Conservation (phyloP, 1,140 invertebrate genomes). For the Drosophila bifasciata region DNA sequence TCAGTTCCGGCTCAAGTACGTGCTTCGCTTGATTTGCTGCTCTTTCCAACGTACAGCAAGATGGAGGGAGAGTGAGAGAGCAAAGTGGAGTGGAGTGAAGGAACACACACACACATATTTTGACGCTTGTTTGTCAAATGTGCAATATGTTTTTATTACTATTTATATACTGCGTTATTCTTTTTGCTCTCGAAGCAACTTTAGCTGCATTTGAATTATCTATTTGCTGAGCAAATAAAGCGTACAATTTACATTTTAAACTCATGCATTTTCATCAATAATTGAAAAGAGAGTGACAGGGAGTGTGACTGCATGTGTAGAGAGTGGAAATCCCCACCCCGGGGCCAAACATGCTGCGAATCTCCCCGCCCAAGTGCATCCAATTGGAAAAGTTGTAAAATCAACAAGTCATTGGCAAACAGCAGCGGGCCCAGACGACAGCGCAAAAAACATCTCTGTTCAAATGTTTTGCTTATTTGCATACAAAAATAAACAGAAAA, state of each 20-base stretch:
- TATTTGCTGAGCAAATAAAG: constrained; percentile 18
- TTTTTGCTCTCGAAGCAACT: constrained; percentile 10
- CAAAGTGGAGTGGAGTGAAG: not conserved
- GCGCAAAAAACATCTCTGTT: constrained; percentile 54
- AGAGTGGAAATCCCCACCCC: constrained; percentile 30
- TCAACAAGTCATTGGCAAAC: constrained; percentile 79
- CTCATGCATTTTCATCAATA: constrained; percentile 48
- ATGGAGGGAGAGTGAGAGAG: not conserved
- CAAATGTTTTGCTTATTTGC: constrained; percentile 76
- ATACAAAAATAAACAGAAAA: constrained; percentile 55
- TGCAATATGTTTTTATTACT: constrained; percentile 44
- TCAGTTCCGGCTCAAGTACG: constrained; percentile 58
- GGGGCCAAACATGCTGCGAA: constrained; percentile 30
- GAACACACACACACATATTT: constrained; percentile 35
- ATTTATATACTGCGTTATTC: not conserved
- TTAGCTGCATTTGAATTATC: constrained; percentile 20
- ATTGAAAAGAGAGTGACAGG: constrained; percentile 54
- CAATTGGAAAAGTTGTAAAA: constrained; percentile 80
- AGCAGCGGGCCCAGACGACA: constrained; percentile 50
- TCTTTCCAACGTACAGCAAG: constrained; percentile 37
- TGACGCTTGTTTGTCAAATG: constrained; percentile 50
- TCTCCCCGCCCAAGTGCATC: constrained; percentile 41
- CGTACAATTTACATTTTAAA: constrained; percentile 31
- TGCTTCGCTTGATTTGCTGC: constrained; percentile 48
- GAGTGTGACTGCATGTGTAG: not conserved